phyloP scores from a whole-genome alignment of 2,113 vertebrate genomes.

The Mola mola region DNA sequence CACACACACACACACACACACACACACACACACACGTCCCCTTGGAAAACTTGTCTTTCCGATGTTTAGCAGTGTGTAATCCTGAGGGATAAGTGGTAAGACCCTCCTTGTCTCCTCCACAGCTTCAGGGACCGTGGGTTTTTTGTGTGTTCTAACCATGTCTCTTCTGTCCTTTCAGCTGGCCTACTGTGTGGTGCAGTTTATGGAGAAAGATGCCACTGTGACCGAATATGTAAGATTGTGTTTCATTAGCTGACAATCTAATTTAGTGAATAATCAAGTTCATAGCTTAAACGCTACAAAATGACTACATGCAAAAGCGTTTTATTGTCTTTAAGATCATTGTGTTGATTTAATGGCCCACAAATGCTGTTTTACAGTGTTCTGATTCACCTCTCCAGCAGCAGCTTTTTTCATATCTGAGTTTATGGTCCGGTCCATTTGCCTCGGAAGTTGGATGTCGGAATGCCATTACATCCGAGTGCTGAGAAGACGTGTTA shows the following conservation, averaged over 20 bases:
- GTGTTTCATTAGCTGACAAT: not conserved
- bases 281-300: too few relatives aligned
- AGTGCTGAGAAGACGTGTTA: too few relatives aligned
- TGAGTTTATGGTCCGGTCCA: too few relatives aligned
- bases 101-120: slow-evolving; percentile 56
- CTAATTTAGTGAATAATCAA: too few relatives aligned
- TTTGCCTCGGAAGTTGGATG: too few relatives aligned
- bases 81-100: slow-evolving; percentile 57
- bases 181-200: slow-evolving; percentile 94
- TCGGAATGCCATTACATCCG: too few relatives aligned
- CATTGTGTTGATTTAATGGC: too few relatives aligned
- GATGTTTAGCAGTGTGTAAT: slow-evolving; percentile 59
- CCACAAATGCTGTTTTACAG: too few relatives aligned
- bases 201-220: slow-evolving; percentile 92
- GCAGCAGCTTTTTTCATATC: too few relatives aligned
- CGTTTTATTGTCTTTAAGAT: too few relatives aligned
- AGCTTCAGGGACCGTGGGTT: slow-evolving; percentile 31
- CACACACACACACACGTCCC: slow-evolving; percentile 11
- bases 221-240: slow-evolving; percentile 91
- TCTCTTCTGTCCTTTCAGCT: slow-evolving; percentile 76
- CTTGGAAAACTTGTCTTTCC: slow-evolving; percentile 61
- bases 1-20: not conserved
- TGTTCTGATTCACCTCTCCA: too few relatives aligned
- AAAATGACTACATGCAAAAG: too few relatives aligned
- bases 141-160: slow-evolving; percentile 17